A percentile compares a stretch with the other conserved stretches of the same genome.
Conservation (phyloP, 2,888 invertebrate species). For the Nephrocerus scutellatus region DNA sequence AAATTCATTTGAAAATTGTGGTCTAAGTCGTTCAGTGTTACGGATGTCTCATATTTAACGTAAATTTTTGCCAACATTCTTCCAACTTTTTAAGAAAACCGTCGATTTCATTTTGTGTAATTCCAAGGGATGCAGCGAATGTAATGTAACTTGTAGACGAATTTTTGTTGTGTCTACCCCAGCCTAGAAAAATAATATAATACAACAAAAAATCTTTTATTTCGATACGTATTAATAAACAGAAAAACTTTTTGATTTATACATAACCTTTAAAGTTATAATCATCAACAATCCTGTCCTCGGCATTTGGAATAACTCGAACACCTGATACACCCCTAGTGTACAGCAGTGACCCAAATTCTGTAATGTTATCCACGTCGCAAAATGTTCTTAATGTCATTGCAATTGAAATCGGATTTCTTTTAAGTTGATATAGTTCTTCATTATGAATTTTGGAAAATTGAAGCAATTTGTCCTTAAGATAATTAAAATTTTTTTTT, state of each 20-base stretch:
- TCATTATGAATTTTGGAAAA: slow-evolving; percentile 56
- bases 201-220: slow-evolving; percentile 1
- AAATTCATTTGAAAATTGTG: no score
- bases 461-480: slow-evolving; percentile 52
- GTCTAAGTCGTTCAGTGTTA: no score
- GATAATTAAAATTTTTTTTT: slow-evolving; percentile 55
- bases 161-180: slow-evolving; percentile 59
- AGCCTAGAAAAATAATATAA: slow-evolving; percentile 49
- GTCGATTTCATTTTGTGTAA: slow-evolving; percentile 61
- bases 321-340: slow-evolving; percentile 66
- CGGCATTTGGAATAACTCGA: slow-evolving; percentile 54
- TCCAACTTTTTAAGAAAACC: slow-evolving; percentile 59
- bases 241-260: neutral
- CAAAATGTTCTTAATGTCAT: slow-evolving; percentile 47
- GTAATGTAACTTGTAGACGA: slow-evolving; percentile 57
- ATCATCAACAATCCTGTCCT: slow-evolving; percentile 52
- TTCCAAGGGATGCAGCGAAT: slow-evolving; percentile 65
- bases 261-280: slow-evolving; percentile 52
- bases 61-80: slow-evolving; percentile 50
- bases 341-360: slow-evolving; percentile 67
- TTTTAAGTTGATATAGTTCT: slow-evolving; percentile 53
- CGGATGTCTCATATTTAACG: neutral
- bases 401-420: slow-evolving; percentile 65
- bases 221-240: no score
- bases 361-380: slow-evolving; percentile 39